These are phyloP conservation scores for Phthorimaea operculella DNA, from an alignment of 1,140 invertebrate species.

Conservation along the genomic window DNA sequence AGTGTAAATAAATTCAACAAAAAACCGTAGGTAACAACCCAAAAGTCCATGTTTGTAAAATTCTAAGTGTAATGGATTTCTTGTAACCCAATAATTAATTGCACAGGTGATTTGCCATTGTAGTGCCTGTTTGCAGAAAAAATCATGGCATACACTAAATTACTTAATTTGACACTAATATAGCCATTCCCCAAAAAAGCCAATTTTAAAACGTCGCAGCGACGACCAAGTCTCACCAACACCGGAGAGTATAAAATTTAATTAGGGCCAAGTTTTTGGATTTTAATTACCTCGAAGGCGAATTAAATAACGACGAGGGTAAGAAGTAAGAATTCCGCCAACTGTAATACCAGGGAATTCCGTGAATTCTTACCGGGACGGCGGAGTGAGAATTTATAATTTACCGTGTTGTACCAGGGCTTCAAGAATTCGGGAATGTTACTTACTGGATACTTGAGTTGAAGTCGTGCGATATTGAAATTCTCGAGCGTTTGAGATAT, in stretches of 20 bases:
- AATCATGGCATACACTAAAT: no score
- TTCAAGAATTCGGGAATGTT: slow-evolving; percentile 6
- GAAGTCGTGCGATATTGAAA: no score
- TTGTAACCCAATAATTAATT: no score
- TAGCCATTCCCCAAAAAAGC: not conserved
- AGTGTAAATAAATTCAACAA: no score
- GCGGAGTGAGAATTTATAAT: slow-evolving; percentile 12
- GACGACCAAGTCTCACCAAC: not conserved
- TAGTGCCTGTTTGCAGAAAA: no score
- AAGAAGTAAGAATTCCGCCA: not conserved
- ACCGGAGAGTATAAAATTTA: slow-evolving; percentile 42
- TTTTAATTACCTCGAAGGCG: slow-evolving; percentile 55
- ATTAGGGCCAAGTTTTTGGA: slow-evolving; percentile 54
- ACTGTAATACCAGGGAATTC: slow-evolving; percentile 5
- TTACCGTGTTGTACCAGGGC: slow-evolving; percentile 10
- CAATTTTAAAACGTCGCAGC: not conserved
- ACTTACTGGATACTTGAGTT: no score
- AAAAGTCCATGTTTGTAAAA: no score
- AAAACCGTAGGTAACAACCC: no score
- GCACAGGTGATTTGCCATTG: no score
- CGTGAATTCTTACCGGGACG: slow-evolving; percentile 7
- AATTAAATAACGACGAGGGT: slow-evolving; percentile 50
- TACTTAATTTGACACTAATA: no score
- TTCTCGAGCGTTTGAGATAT: no score
- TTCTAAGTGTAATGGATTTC: no score